Conservation (phyloP, 2,113 vertebrate genomes). For the Malurus cyaneus region DNA sequence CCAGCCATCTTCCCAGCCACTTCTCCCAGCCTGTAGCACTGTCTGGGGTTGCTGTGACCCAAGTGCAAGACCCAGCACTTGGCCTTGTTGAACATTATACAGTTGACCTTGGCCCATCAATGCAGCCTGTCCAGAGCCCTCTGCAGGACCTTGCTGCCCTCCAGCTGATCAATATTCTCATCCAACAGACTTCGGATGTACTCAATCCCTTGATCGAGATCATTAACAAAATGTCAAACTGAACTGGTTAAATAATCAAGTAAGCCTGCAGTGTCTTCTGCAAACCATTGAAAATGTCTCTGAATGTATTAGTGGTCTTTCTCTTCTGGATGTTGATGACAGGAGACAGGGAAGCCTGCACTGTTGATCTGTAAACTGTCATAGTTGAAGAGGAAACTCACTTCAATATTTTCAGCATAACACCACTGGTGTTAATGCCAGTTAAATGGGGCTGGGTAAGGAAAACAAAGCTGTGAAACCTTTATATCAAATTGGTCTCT, state of each 20-base stretch:
- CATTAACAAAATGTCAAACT: not conserved
- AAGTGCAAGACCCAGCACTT: not conserved
- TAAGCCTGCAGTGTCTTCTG: not conserved
- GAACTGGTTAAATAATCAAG: not conserved
- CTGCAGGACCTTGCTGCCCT: not conserved
- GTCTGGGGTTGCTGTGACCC: not conserved
- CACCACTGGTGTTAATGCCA: not conserved
- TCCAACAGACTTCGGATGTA: not conserved
- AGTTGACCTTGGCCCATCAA: fast-evolving
- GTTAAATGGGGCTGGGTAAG: not conserved
- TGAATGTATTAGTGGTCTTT: not conserved
- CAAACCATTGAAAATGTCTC: not conserved
- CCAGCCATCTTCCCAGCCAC: not conserved
- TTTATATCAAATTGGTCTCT: not conserved
- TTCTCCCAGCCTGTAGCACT: not conserved
- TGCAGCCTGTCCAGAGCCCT: not conserved
- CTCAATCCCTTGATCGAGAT: not conserved
- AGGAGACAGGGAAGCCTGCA: not conserved
- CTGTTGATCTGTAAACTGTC: not conserved
- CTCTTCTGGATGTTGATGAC: not conserved
- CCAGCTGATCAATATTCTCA: not conserved
- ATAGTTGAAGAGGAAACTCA: not conserved
- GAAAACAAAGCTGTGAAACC: not conserved
- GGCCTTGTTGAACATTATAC: not conserved
- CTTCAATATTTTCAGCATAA: not conserved